These are phyloP conservation scores for Drosophila anomalata DNA, from an alignment of 2,888 invertebrate genomes.

Conservation along the genomic window DNA sequence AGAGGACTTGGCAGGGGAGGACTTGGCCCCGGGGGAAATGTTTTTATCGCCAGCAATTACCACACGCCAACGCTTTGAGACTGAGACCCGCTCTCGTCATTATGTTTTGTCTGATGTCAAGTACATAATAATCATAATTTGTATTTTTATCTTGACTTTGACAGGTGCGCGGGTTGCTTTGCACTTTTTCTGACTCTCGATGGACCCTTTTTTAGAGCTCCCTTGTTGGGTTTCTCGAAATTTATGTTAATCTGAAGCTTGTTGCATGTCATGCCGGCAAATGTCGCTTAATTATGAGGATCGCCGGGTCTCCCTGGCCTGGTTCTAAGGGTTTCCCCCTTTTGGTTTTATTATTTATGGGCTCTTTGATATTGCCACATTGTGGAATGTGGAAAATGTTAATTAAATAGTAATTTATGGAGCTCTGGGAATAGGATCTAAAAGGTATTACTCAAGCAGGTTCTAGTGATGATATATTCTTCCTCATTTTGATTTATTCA, in stretches of 20 bases:
- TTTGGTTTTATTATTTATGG: conserved; percentile 64
- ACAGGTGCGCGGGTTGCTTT: conserved; percentile 47
- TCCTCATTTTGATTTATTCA: not conserved
- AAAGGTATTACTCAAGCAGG: not conserved
- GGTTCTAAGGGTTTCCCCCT: conserved; percentile 15
- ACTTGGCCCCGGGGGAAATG: conserved; percentile 17
- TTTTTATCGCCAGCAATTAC: conserved; percentile 69
- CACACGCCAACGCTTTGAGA: conserved; percentile 65
- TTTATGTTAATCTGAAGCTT: conserved; percentile 73
- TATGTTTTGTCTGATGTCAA: conserved; percentile 60
- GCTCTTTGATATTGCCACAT: conserved; percentile 50
- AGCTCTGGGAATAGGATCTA: not conserved
- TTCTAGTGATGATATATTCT: not conserved
- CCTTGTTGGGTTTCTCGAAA: conserved; percentile 55
- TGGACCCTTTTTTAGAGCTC: conserved; percentile 5
- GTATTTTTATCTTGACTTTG: conserved; percentile 47
- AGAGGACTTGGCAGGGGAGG: conserved; percentile 29
- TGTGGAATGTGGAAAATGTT: conserved; percentile 63
- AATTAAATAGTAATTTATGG: conserved; percentile 73
- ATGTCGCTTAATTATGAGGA: conserved; percentile 78
- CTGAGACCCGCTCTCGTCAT: conserved; percentile 5
- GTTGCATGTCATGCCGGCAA: conserved; percentile 77
- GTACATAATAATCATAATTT: conserved; percentile 69
- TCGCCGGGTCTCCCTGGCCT: conserved; percentile 36
- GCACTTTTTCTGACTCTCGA: conserved; percentile 4